Evolutionary conservation across 2,888 invertebrate species (phyloP).

Genomic region (Theretra japonica): DNA sequence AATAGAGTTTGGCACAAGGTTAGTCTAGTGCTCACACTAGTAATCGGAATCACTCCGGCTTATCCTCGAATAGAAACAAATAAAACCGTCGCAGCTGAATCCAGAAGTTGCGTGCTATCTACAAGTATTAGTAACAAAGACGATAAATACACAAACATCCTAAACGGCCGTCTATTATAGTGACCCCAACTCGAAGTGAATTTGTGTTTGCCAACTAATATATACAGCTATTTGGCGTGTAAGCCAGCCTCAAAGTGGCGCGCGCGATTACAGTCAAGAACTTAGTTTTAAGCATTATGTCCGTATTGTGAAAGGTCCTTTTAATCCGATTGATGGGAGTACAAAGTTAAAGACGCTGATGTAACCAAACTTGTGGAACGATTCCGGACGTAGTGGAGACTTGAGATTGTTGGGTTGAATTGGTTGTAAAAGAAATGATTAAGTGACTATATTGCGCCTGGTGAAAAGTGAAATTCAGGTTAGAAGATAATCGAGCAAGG

Average conservation of each 20-base stretch:
- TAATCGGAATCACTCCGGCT: too few species aligned
- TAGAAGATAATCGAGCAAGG: too few species aligned
- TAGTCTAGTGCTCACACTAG: too few species aligned
- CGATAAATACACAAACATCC: constrained; percentile 32
- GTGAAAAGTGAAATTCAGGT: too few species aligned
- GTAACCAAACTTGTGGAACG: background rate
- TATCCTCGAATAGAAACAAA: too few species aligned
- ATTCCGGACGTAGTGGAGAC: background rate
- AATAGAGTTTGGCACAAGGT: too few species aligned
- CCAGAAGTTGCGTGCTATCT: background rate
- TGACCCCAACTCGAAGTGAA: constrained; percentile 42
- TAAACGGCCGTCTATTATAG: constrained; percentile 33
- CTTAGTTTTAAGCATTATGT: constrained; percentile 49
- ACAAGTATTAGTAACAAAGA: background rate
- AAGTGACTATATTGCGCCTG: too few species aligned
- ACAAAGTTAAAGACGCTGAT: constrained; percentile 4
- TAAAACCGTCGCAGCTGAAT: too few species aligned
- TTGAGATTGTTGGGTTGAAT: background rate
- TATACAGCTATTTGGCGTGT: constrained; percentile 39
- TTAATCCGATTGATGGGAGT: constrained; percentile 32
- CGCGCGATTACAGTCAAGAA: constrained; percentile 53
- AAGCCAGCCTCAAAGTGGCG: constrained; percentile 57
- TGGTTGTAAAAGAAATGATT: too few species aligned
- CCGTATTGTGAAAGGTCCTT: constrained; percentile 41
- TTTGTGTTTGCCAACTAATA: constrained; percentile 51